Percentiles rank a stretch among this genome's conserved stretches.
Evolutionary conservation across 1,140 invertebrate species (phyloP).

Genomic region (Stegodyphus dumicola): DNA sequence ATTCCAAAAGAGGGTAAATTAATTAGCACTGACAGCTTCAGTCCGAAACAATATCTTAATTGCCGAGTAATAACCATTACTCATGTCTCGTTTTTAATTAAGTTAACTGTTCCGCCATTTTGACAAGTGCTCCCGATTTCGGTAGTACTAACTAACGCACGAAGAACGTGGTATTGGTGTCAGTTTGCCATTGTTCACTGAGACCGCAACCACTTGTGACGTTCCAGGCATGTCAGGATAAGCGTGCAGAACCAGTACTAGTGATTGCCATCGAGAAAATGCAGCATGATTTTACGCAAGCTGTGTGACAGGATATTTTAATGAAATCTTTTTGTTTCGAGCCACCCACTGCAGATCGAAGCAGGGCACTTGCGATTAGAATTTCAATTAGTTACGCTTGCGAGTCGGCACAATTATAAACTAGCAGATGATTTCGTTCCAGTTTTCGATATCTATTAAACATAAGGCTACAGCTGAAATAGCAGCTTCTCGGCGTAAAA

Average conservation of each 20-base stretch:
- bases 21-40: background rate
- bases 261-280: constrained; percentile 4
- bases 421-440: no score
- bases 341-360: background rate
- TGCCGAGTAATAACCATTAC: constrained; percentile 44
- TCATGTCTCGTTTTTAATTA: constrained; percentile 54
- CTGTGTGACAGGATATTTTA: background rate
- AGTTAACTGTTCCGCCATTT: constrained; percentile 26
- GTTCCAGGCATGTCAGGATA: background rate
- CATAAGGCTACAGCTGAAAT: no score
- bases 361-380: background rate
- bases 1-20: background rate
- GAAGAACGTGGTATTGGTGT: constrained; percentile 13
- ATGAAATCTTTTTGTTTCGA: constrained; percentile 29
- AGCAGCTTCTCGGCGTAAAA: no score
- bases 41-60: constrained; percentile 35
- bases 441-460: no score
- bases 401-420: no score
- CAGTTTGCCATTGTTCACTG: constrained; percentile 25
- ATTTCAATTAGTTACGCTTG: constrained; percentile 7
- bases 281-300: background rate
- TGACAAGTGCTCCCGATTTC: constrained; percentile 38
- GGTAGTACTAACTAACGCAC: background rate
- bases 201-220: constrained; percentile 30
- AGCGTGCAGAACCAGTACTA: background rate